Conservation (phyloP, 2,888 invertebrate species). For the Hydroisotoma schaefferi region DNA sequence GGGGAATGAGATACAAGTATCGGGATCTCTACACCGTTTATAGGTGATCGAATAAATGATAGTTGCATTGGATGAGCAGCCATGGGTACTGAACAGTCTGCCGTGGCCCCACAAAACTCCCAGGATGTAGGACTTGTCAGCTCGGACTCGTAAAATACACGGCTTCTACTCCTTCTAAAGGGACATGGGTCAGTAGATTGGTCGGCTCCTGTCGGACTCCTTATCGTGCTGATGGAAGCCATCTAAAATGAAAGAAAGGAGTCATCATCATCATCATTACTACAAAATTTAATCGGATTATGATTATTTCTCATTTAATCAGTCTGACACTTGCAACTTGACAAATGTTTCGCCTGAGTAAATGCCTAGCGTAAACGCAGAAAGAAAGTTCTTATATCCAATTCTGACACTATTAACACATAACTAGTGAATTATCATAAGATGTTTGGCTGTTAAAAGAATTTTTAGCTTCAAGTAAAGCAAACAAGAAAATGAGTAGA, state of each 20-base stretch:
- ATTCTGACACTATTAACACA: no score
- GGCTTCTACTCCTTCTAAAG: conserved; percentile 33
- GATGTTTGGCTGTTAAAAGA: no score
- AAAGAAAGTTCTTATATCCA: no score
- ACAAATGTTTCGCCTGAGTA: no score
- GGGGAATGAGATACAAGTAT: background rate
- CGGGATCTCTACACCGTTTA: background rate
- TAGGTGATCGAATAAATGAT: conserved; percentile 9
- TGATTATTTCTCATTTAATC: no score
- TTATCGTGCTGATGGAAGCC: background rate
- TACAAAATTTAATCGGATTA: no score
- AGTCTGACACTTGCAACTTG: no score
- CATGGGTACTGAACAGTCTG: conserved; percentile 4
- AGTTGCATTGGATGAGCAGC: conserved; percentile 27
- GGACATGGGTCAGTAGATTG: background rate
- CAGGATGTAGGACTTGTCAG: conserved; percentile 46
- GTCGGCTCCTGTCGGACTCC: background rate
- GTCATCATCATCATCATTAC: no score
- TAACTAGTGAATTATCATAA: no score
- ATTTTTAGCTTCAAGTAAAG: no score
- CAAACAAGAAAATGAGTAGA: no score
- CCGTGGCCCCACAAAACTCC: conserved; percentile 35
- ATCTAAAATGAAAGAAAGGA: conserved; percentile 6
- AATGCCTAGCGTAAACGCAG: no score
- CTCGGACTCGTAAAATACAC: conserved; percentile 48